Base-by-base conservation (phyloP, 2,888 invertebrate species). In the Ennomos fuscantarius region DNA sequence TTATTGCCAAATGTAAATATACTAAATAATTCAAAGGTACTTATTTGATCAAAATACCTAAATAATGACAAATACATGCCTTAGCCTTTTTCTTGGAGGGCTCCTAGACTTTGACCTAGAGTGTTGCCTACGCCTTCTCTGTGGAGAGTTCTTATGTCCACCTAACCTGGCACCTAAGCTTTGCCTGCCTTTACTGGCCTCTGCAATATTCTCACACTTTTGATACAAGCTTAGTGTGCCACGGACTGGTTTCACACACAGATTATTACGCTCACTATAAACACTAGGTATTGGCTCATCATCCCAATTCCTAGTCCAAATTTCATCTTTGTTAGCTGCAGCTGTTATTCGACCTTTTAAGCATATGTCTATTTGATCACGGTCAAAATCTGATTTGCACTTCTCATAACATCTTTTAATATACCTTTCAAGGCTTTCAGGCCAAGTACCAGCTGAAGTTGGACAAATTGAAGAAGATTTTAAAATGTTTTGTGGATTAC, bases 231-330 rank as follows among this genome's bases (percentile, higher is more conserved):
- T 83, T 71, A 95, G 79, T 68, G 93, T 84, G 65, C 94, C 93
- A 65, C 93, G 86, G 32, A 94, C 93, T 49, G 94, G 93, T 74
- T 94, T 94, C 31, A 94, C 94, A 54, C 94, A 93, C 75, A 95
- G 89, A 65, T 92, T 94, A 86, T 95, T 94, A 36, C 96, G 93
- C 81, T 96, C 96, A 82, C 96, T 96, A 78, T 96, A 94, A 52
- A 96, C 96, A 84, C 95, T 96, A 40, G 99, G 99, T 69, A 99
- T 93, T 33, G 98, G 97, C 83, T 99, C 99, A 64, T 94, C 95
- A 72, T 96, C 96, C 99, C 99, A 99, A 90, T 99, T 97, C 78
- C 97, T 96, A 1, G 95, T 95, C 94, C 96, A 96, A 42, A 98
- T 93, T 67, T 96, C 96, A 63, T 97, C 97, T 73, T 96, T 96